These are phyloP conservation scores for Rhincodon typus DNA, from an alignment of 2,797 vertebrate genomes.

Conservation along the genomic window DNA sequence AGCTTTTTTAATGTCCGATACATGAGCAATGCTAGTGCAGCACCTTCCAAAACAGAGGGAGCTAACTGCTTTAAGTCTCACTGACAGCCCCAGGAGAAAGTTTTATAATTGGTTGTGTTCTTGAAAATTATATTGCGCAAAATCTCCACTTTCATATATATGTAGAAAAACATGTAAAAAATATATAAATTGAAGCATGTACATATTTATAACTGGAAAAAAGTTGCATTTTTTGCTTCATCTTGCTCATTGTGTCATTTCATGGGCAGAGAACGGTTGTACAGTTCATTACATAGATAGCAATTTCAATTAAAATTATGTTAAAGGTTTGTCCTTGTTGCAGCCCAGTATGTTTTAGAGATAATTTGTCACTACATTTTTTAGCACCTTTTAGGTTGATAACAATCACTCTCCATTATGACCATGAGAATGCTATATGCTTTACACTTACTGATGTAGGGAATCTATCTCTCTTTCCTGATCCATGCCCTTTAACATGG, in stretches of 20 bases:
- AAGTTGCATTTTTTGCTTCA: background rate
- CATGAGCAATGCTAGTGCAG: no score
- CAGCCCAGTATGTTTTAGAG: background rate
- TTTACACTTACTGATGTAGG: background rate
- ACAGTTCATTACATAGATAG: background rate
- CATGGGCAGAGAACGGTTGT: background rate
- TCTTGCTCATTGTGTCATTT: slow-evolving; percentile 20
- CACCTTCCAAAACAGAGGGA: background rate
- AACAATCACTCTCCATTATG: background rate
- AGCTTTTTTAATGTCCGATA: background rate
- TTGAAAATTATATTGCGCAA: background rate
- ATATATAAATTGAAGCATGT: slow-evolving; percentile 8
- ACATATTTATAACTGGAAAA: background rate
- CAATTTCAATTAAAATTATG: background rate
- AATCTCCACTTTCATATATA: no score
- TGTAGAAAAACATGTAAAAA: slow-evolving; percentile 23
- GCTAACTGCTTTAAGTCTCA: background rate
- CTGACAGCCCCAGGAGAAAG: background rate
- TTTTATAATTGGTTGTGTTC: background rate
- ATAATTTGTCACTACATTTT: background rate
- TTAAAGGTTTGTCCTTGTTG: background rate
- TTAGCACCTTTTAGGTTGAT: background rate
- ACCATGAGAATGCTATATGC: background rate
- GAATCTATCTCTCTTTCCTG: background rate
- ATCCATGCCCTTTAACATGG: background rate